Percentiles rank a stretch among this genome's conserved stretches.
These are phyloP conservation scores for Syngnathus typhle DNA, from an alignment of 2,113 vertebrate genomes.

Conservation along the genomic window DNA sequence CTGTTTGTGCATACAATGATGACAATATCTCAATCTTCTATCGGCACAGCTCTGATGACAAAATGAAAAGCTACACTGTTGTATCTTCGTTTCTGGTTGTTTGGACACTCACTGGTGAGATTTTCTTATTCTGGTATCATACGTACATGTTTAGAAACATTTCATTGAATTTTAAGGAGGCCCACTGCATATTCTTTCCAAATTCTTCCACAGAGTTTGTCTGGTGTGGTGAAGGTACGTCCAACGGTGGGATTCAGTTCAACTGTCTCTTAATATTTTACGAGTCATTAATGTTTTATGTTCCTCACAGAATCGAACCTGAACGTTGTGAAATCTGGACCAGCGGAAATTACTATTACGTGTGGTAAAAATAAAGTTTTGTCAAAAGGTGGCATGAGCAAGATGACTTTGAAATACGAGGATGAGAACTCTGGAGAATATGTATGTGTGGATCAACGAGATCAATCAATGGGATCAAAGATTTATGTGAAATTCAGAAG, in stretches of 20 bases:
- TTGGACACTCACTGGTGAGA: constrained; percentile 45
- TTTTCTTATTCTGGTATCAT: neutral
- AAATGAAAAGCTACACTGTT: constrained; percentile 8
- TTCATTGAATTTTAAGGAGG: neutral
- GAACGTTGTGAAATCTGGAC: accelerated
- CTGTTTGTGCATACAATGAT: neutral
- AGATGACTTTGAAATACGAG: neutral
- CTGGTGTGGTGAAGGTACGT: neutral
- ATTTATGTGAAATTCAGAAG: constrained; percentile 55
- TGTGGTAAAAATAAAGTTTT: neutral
- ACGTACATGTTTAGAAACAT: neutral
- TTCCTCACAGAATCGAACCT: neutral
- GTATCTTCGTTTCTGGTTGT: constrained; percentile 28
- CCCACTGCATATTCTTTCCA: neutral
- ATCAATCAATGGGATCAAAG: accelerated
- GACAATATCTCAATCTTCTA: neutral
- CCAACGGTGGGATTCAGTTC: neutral
- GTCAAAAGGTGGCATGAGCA: neutral
- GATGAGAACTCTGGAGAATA: constrained; percentile 27
- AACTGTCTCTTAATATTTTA: too few relatives aligned
- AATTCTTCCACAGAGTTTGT: constrained; percentile 24
- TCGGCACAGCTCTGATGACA: constrained; percentile 6
- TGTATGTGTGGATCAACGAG: accelerated
- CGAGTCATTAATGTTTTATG: neutral
- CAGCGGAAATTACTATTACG: neutral